Base-by-base conservation (phyloP, 1,140 invertebrate species). In the Papilio dardanus region DNA sequence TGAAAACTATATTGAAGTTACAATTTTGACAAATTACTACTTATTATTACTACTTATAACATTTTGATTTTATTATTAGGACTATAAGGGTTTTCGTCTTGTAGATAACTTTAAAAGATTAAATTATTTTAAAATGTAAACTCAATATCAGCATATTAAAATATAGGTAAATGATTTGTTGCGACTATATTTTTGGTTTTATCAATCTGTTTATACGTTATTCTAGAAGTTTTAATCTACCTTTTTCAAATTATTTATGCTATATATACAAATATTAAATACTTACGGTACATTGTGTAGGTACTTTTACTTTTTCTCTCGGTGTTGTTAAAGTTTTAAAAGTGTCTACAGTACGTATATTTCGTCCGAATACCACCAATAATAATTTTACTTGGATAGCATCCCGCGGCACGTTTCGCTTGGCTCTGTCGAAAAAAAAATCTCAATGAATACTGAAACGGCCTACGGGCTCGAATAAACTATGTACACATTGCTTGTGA, bases 1-100 rank as follows among this genome's bases (percentile, higher is more conserved):
- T 86, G 80, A 78, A 79, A 78, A 71, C 74, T 62, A 16, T 62
- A 3, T 50, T 21, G 46, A 24, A 8, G 46, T 37, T 50, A 0
- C 46, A 21, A 21, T 50, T 50, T 50, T 50, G 6, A 7, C 19
- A 12, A 50, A 7, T 50, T n/a, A n/a, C n/a, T n/a, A n/a, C n/a
- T n/a, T n/a, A n/a, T n/a, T n/a, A n/a, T n/a, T n/a, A n/a, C 1
- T 37, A 37, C 35, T 37, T 37, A 7, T 37, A 2, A 37, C 35
- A n/a, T n/a, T 37, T 37, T 7, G 12, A 37, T 7, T 37, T 37
- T 37, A 10, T 10, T 12, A 7, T 37, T 12, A 37, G 35, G 35
- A 10, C 6, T 37, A 0, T 37, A 37, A 37, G 35, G 35, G 0
- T 0, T 7, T 37, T 37, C 12, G 1, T n/a, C n/a, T n/a, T n/a